phyloP scores from a whole-genome alignment of 1,140 invertebrate species.

The Bombyx mandarina region DNA sequence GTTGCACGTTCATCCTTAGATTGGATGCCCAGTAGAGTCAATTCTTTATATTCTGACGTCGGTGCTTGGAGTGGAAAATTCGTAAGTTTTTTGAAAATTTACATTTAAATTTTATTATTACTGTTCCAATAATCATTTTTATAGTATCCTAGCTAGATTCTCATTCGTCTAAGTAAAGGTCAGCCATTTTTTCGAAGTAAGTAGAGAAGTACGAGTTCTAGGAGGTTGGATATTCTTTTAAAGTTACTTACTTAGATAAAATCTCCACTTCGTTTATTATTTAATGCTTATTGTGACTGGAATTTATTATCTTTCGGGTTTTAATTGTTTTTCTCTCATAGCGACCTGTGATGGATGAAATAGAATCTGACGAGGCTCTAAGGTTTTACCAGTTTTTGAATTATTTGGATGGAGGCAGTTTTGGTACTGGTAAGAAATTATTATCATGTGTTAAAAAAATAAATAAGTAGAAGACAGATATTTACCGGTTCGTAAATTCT shows the following conservation, averaged over 20 bases:
- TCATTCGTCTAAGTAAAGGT: no score
- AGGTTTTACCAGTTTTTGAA: conserved; percentile 64
- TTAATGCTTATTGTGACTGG: background rate
- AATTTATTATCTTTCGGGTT: background rate
- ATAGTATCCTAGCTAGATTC: background rate
- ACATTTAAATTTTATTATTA: conserved; percentile 2
- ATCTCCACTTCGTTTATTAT: no score
- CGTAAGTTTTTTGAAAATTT: conserved; percentile 26
- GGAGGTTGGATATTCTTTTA: no score
- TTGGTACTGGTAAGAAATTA: conserved; percentile 44
- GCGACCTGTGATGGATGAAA: conserved; percentile 65
- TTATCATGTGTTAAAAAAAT: no score
- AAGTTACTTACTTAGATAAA: no score
- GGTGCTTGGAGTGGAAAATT: conserved; percentile 66
- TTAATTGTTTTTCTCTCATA: conserved; percentile 20
- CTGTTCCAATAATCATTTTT: background rate
- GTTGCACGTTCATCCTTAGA: conserved; percentile 53
- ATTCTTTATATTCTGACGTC: conserved; percentile 60
- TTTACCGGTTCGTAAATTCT: no score
- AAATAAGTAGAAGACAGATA: no score
- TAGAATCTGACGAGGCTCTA: conserved; percentile 61
- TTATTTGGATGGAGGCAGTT: conserved; percentile 59
- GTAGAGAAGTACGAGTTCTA: no score
- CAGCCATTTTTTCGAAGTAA: no score
- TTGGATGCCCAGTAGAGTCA: conserved; percentile 63